These are phyloP conservation scores for Donacobius atricapilla DNA, from an alignment of 2,113 vertebrate genomes.

Conservation along the genomic window DNA sequence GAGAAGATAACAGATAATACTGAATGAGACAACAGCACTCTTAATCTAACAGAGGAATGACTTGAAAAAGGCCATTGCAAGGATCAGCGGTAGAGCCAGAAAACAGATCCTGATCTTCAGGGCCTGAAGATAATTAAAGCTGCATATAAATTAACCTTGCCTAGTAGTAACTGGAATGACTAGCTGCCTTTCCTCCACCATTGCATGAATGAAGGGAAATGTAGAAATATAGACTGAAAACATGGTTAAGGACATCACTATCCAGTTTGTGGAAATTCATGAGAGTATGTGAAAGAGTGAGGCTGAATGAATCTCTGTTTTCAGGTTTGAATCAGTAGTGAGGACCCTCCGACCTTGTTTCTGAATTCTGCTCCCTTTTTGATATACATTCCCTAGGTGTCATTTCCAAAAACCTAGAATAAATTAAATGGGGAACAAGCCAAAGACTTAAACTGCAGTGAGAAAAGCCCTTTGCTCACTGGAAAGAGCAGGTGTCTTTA, in stretches of 20 bases:
- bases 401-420: neutral
- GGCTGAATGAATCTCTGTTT: neutral
- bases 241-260: rapidly evolving
- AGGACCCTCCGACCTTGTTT: neutral
- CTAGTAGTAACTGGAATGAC: neutral
- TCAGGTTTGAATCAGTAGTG: neutral
- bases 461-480: neutral
- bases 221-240: neutral
- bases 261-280: neutral
- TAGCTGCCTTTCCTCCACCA: neutral
- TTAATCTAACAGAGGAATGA: neutral
- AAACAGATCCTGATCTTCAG: neutral
- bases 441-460: neutral
- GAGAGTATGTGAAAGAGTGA: neutral
- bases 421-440: neutral
- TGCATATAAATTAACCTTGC: neutral
- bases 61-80: neutral
- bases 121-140: neutral
- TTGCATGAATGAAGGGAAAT: neutral
- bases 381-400: neutral
- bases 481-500: neutral
- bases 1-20: neutral
- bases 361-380: neutral
- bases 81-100: neutral
- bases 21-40: neutral